Conservation (phyloP, 2,113 vertebrate genomes). For the Smithornis capensis region DNA sequence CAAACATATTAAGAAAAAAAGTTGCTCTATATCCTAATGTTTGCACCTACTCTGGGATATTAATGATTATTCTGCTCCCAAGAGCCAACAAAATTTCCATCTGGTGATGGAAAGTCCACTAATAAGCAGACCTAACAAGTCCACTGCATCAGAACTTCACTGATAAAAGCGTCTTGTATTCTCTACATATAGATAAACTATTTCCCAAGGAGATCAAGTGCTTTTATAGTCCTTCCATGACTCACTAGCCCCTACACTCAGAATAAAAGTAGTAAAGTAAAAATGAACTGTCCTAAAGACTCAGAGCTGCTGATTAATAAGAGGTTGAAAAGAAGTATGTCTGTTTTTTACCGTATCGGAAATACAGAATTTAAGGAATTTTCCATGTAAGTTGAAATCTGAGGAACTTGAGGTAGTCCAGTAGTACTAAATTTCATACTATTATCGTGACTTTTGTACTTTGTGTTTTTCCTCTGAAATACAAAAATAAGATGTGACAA, state of each 20-base stretch:
- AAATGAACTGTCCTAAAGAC: background rate
- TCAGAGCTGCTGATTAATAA: background rate
- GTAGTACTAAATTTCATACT: background rate
- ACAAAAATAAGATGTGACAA: background rate
- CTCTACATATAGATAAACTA: background rate
- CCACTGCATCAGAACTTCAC: background rate
- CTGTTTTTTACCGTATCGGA: background rate
- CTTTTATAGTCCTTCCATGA: background rate
- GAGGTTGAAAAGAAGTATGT: background rate
- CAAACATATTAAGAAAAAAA: rapidly evolving
- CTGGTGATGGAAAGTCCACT: too few relatives aligned
- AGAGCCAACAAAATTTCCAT: background rate
- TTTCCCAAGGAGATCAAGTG: background rate
- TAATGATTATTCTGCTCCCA: background rate
- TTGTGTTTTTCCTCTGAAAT: background rate
- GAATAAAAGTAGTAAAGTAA: background rate
- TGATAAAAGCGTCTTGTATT: background rate
- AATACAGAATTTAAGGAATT: background rate
- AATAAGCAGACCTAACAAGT: background rate
- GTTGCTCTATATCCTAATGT: background rate
- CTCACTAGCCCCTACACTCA: background rate
- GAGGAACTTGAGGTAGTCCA: background rate
- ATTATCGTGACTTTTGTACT: background rate
- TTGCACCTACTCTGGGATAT: background rate
- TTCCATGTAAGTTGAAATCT: background rate